Percentiles rank a stretch among this genome's conserved stretches.
phyloP scores from a whole-genome alignment of 2,888 invertebrate genomes.

The Gymnocheta viridis region DNA sequence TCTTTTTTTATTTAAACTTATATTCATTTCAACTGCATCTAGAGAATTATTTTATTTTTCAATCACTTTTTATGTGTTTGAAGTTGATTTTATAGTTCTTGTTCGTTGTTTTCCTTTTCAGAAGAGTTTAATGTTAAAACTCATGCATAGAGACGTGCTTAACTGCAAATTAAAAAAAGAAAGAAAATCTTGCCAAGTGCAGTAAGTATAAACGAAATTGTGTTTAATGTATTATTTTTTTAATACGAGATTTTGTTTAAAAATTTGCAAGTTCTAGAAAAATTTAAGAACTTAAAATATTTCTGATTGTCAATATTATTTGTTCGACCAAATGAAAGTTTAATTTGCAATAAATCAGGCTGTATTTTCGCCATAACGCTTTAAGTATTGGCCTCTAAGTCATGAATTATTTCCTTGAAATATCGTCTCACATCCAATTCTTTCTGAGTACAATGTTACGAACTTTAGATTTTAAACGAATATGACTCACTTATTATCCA shows the following conservation, averaged over 20 bases:
- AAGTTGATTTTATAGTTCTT: slow-evolving; percentile 33
- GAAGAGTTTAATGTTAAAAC: slow-evolving; percentile 33
- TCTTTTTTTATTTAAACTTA: slow-evolving; percentile 18
- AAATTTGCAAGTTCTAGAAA: background rate
- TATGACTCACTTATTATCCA: too few relatives aligned
- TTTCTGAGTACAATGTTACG: too few relatives aligned
- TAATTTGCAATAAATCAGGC: too few relatives aligned
- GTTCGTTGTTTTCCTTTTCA: background rate
- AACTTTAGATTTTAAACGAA: too few relatives aligned
- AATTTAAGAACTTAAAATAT: background rate
- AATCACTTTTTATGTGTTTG: slow-evolving; percentile 30
- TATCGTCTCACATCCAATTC: too few relatives aligned
- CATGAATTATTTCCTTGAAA: too few relatives aligned
- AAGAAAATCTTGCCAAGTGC: slow-evolving; percentile 38
- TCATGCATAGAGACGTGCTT: slow-evolving; percentile 49
- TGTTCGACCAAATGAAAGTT: too few relatives aligned
- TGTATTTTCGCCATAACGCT: too few relatives aligned
- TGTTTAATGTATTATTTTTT: slow-evolving; percentile 9
- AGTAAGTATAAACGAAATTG: slow-evolving; percentile 28
- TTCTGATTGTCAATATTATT: background rate
- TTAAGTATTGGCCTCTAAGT: too few relatives aligned
- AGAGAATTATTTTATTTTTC: slow-evolving; percentile 17
- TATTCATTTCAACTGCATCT: slow-evolving; percentile 29
- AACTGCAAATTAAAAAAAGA: slow-evolving; percentile 41
- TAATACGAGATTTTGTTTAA: background rate